Evolutionary conservation across 2,797 vertebrate species (phyloP).

Genomic region (Eutrigla gurnardus): DNA sequence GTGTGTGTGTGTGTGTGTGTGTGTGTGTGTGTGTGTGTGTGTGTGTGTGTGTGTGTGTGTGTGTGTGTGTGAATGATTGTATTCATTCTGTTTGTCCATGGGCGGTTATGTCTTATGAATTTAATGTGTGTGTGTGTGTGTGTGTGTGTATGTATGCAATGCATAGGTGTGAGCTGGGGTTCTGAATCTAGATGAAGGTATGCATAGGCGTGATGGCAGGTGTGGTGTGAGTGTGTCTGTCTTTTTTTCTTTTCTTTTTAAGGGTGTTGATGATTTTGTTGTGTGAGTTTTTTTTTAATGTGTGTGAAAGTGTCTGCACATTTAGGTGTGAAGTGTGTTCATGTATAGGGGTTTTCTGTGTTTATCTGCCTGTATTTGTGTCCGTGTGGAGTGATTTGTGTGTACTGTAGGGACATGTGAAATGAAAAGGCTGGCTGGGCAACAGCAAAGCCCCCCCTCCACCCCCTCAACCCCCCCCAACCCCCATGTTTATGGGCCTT

Average conservation of each 20-base stretch:
- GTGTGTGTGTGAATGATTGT: slow-evolving; percentile 52
- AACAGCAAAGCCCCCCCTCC: slow-evolving; percentile 1
- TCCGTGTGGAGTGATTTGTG: slow-evolving; percentile 21
- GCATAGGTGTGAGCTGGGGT: slow-evolving; percentile 56
- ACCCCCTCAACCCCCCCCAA: slow-evolving; percentile 39
- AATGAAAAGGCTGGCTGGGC: slow-evolving; percentile 85
- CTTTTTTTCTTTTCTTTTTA: slow-evolving; percentile 36
- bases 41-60: slow-evolving; percentile 11
- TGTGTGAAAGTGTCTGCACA: slow-evolving; percentile 52
- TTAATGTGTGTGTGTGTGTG: slow-evolving; percentile 30
- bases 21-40: slow-evolving; percentile 27
- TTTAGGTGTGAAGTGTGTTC: slow-evolving; percentile 59
- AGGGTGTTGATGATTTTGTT: slow-evolving; percentile 66
- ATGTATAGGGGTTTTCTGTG: slow-evolving; percentile 37
- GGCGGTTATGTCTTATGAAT: slow-evolving; percentile 60
- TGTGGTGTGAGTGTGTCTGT: slow-evolving; percentile 53
- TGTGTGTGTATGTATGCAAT: slow-evolving; percentile 45
- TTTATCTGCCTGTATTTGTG: slow-evolving; percentile 42
- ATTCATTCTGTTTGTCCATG: slow-evolving; percentile 64
- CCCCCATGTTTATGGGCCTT: slow-evolving; percentile 85
- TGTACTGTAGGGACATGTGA: slow-evolving; percentile 61
- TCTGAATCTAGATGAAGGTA: slow-evolving; percentile 56
- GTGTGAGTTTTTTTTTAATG: slow-evolving; percentile 42
- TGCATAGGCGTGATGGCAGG: slow-evolving; percentile 60
- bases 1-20: slow-evolving; percentile 69